Conservation (phyloP, 2,888 invertebrate genomes). For the Catocala nupta region DNA sequence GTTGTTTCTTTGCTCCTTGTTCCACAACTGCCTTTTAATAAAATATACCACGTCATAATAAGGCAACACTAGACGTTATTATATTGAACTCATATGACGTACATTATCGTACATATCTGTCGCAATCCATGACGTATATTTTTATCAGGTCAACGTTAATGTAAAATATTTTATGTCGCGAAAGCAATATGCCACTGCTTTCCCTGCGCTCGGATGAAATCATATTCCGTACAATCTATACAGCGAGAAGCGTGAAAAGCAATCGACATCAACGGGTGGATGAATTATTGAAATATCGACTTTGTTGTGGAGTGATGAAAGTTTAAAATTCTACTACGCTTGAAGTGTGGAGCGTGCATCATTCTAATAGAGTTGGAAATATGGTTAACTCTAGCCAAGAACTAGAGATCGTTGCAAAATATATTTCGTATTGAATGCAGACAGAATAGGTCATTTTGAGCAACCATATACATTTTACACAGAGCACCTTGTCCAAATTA, state of each 20-base stretch:
- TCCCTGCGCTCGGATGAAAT: slow-evolving; percentile 72
- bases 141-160: slow-evolving; percentile 41
- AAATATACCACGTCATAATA: slow-evolving; percentile 1
- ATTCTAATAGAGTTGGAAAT: slow-evolving; percentile 54
- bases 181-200: slow-evolving; percentile 68
- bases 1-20: slow-evolving; percentile 11
- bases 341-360: slow-evolving; percentile 40
- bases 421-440: neutral
- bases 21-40: neutral
- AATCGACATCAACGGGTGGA: slow-evolving; percentile 58
- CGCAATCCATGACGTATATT: slow-evolving; percentile 27
- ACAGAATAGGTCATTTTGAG: neutral
- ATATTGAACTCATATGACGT: slow-evolving; percentile 8
- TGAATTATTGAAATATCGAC: slow-evolving; percentile 31
- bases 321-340: slow-evolving; percentile 46
- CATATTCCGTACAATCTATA: slow-evolving; percentile 65
- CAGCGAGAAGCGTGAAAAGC: slow-evolving; percentile 62
- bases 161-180: slow-evolving; percentile 48
- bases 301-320: slow-evolving; percentile 44
- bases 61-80: neutral
- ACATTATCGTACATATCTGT: slow-evolving; percentile 16
- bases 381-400: slow-evolving; percentile 9
- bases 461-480: too few relatives aligned
- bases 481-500: too few relatives aligned
- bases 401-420: neutral